Conservation (phyloP, 2,113 vertebrate genomes). For the Passer domesticus region DNA sequence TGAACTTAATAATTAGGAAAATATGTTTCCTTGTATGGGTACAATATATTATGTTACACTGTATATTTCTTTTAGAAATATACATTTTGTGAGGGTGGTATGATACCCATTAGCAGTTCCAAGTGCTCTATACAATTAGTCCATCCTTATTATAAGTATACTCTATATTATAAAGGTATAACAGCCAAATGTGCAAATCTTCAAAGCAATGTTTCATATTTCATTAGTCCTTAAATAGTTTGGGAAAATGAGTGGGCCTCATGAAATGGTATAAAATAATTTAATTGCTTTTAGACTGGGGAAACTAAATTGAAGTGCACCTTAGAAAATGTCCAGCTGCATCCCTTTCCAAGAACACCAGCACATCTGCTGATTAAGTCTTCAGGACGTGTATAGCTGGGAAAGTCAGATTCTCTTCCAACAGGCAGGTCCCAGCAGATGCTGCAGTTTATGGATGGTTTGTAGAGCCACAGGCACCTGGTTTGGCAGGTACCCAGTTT, state of each 20-base stretch:
- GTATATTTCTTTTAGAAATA: neutral
- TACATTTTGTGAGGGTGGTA: neutral
- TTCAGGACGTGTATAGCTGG: neutral
- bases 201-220: neutral
- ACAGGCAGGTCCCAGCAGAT: neutral
- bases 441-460: neutral
- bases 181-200: neutral
- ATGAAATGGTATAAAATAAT: neutral
- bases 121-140: neutral
- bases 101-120: neutral
- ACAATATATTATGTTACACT: neutral
- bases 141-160: neutral
- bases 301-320: neutral
- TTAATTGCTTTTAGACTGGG: neutral
- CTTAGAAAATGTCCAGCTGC: neutral
- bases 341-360: neutral
- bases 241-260: neutral
- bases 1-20: neutral
- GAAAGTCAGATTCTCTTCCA: neutral
- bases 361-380: constrained; percentile 17
- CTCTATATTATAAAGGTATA: neutral
- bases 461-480: constrained; percentile 4
- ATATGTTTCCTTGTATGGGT: neutral
- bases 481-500: neutral
- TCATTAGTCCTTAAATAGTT: neutral